phyloP scores from a whole-genome alignment of 1,140 invertebrate species.

The Helicoverpa zea region DNA sequence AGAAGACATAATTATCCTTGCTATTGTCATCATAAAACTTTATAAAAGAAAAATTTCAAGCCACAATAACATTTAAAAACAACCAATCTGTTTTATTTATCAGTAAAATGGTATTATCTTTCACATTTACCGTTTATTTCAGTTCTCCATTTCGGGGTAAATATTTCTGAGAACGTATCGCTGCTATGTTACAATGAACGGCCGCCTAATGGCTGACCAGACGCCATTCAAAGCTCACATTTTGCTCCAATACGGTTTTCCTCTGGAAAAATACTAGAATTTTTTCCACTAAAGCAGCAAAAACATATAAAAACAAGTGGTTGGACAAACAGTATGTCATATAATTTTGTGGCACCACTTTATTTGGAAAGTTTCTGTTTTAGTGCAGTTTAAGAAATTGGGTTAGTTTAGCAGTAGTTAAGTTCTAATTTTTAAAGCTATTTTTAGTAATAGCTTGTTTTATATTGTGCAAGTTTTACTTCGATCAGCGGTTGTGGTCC shows the following conservation, averaged over 20 bases:
- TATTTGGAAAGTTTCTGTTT: constrained; percentile 23
- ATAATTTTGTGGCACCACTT: constrained; percentile 40
- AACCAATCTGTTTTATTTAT: not conserved
- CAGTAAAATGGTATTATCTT: not conserved
- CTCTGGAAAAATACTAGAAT: constrained; percentile 29
- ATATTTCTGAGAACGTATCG: constrained; percentile 39
- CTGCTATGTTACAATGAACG: constrained; percentile 38
- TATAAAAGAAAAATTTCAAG: not conserved
- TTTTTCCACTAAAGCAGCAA: constrained; percentile 17
- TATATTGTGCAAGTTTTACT: constrained; percentile 14
- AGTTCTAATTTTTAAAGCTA: constrained; percentile 32
- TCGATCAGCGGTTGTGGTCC: not conserved
- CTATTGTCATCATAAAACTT: no score
- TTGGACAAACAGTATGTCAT: constrained; percentile 37
- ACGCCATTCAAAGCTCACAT: constrained; percentile 34
- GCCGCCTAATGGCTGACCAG: constrained; percentile 41
- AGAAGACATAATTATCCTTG: no score
- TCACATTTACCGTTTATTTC: constrained; percentile 21
- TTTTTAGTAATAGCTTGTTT: constrained; percentile 6
- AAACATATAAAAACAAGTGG: constrained; percentile 41
- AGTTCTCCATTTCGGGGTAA: constrained; percentile 2
- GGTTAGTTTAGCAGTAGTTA: constrained; percentile 9
- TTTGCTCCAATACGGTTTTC: constrained; percentile 36
- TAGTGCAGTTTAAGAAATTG: constrained; percentile 43
- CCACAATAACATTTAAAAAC: not conserved